Percentiles rank a stretch among this genome's conserved stretches.
phyloP scores from a whole-genome alignment of 2,888 invertebrate species.

The Ochropleura leucogaster region DNA sequence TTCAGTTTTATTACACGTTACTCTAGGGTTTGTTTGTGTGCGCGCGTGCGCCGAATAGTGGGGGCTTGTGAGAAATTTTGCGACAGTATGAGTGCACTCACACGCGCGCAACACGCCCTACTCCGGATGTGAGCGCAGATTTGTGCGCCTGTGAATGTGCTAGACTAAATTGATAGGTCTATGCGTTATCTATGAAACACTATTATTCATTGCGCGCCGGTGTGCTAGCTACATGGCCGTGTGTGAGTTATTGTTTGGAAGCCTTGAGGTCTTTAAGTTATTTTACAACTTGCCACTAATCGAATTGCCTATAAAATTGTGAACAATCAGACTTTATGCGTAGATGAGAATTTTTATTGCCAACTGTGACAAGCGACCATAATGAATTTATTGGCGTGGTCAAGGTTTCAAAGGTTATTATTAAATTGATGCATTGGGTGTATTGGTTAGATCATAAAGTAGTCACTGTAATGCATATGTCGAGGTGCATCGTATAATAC shows the following conservation, averaged over 20 bases:
- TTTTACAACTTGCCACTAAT: conserved; percentile 83
- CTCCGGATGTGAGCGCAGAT: conserved; percentile 89
- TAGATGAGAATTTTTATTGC: conserved; percentile 80
- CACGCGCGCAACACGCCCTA: conserved; percentile 79
- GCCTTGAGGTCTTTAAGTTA: conserved; percentile 82
- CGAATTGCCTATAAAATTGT: conserved; percentile 85
- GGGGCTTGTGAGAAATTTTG: conserved; percentile 78
- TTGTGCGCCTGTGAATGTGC: conserved; percentile 85
- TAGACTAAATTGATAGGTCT: conserved; percentile 87
- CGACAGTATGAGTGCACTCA: conserved; percentile 77
- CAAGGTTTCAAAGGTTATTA: conserved; percentile 78
- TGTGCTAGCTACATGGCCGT: conserved; percentile 67
- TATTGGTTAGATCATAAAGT: conserved; percentile 49
- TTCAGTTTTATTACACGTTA: conserved; percentile 77
- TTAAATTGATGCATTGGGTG: conserved; percentile 62
- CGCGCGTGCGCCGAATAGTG: conserved; percentile 71
- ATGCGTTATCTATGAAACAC: conserved; percentile 78
- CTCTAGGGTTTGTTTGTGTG: conserved; percentile 71
- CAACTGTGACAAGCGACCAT: conserved; percentile 74
- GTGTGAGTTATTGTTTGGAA: conserved; percentile 77
- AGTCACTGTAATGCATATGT: conserved; percentile 50
- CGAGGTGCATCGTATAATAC: conserved; percentile 48
- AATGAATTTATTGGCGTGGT: conserved; percentile 83
- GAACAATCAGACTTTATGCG: conserved; percentile 84
- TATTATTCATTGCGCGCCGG: conserved; percentile 74